These are phyloP conservation scores for Muscicapa striata DNA, from an alignment of 2,797 vertebrate genomes.

Conservation along the genomic window DNA sequence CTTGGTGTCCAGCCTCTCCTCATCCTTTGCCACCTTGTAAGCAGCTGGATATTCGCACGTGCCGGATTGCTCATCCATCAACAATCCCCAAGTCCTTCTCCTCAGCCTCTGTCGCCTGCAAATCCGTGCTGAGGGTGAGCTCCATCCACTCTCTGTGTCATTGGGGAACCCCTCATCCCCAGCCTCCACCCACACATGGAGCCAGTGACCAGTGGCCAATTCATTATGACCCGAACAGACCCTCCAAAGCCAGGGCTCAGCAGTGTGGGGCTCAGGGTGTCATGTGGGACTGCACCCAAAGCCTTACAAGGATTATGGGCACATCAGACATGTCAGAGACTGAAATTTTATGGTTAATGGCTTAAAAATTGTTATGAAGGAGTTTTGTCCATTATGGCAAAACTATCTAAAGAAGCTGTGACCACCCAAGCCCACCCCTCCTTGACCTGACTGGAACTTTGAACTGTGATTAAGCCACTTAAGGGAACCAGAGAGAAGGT, in stretches of 20 bases:
- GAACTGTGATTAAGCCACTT: background rate
- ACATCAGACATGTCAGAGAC: background rate
- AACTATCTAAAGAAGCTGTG: background rate
- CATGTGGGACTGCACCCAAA: background rate
- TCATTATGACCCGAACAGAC: accelerated
- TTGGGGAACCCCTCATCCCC: accelerated
- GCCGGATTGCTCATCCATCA: background rate
- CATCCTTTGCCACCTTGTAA: background rate
- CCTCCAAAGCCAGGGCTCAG: background rate
- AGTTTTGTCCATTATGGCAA: background rate
- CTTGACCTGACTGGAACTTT: background rate
- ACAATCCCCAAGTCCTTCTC: background rate
- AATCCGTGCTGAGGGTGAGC: accelerated
- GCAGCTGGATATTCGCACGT: background rate
- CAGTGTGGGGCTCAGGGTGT: background rate
- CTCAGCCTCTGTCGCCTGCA: background rate
- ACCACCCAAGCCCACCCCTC: background rate
- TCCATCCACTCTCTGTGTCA: no score
- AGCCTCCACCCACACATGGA: background rate
- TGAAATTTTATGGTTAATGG: background rate
- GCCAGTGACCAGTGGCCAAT: background rate
- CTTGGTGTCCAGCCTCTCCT: background rate
- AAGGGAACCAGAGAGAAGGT: background rate
- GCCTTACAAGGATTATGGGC: background rate
- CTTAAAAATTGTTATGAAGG: background rate